Conservation (phyloP, 2,888 invertebrate genomes). For the Hymenopus coronatus region DNA sequence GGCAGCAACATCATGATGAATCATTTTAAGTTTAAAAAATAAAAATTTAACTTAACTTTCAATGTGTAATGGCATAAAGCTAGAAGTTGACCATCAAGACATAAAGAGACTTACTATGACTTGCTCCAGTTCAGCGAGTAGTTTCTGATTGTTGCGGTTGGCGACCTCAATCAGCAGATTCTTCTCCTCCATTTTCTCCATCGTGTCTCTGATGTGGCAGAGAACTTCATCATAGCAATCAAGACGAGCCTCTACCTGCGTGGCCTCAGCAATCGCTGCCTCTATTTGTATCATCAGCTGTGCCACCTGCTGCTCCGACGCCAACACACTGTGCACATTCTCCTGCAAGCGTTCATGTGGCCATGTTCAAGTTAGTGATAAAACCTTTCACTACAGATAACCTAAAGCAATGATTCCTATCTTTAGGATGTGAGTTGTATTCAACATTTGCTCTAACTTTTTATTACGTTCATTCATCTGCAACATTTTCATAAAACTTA, state of each 20-base stretch:
- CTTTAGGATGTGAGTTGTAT: no score
- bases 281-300: slow-evolving; percentile 68
- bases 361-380: no score
- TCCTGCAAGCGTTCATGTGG: no score
- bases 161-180: slow-evolving; percentile 83
- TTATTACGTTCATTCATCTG: no score
- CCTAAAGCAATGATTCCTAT: no score
- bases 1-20: no score
- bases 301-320: slow-evolving; percentile 80
- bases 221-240: slow-evolving; percentile 78
- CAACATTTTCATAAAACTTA: no score
- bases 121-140: slow-evolving; percentile 74
- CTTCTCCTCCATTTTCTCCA: slow-evolving; percentile 89
- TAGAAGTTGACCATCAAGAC: slow-evolving; percentile 5
- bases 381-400: no score
- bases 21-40: no score
- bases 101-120: slow-evolving; percentile 61
- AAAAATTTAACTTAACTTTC: slow-evolving; percentile 23
- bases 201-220: slow-evolving; percentile 80
- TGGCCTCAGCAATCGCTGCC: slow-evolving; percentile 71
- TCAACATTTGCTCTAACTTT: no score
- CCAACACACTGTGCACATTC: slow-evolving; percentile 88
- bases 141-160: slow-evolving; percentile 77
- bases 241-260: slow-evolving; percentile 67
- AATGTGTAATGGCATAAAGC: slow-evolving; percentile 11